Percentiles rank a stretch among this genome's conserved stretches.
phyloP scores from a whole-genome alignment of 2,113 vertebrate genomes.

The Hippocampus abdominalis region DNA sequence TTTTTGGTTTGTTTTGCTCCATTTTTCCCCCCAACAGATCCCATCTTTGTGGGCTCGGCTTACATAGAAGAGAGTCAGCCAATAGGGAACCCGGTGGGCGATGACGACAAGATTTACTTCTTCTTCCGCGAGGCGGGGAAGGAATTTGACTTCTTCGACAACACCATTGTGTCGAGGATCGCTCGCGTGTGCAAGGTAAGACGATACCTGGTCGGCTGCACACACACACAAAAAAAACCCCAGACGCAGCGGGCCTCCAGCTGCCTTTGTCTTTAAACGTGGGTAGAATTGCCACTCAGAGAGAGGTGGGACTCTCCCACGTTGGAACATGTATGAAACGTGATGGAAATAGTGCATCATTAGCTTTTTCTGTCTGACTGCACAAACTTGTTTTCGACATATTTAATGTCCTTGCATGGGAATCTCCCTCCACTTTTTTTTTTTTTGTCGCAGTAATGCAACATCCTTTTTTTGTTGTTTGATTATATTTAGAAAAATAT shows the following conservation, averaged over 20 bases:
- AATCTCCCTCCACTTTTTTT: slow-evolving; percentile 30
- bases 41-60: slow-evolving; percentile 86
- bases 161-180: slow-evolving; percentile 87
- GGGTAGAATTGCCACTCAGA: slow-evolving; percentile 22
- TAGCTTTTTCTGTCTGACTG: slow-evolving; percentile 27
- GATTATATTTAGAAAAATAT: too few relatives aligned
- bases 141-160: slow-evolving; percentile 93
- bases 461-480: too few relatives aligned
- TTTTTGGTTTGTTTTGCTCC: slow-evolving; percentile 7
- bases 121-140: slow-evolving; percentile 94
- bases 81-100: slow-evolving; percentile 64
- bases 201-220: slow-evolving; percentile 15
- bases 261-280: slow-evolving; percentile 41
- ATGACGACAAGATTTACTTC: slow-evolving; percentile 93
- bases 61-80: slow-evolving; percentile 83
- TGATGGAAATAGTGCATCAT: slow-evolving; percentile 20
- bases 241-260: slow-evolving; percentile 5
- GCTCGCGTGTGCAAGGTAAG: slow-evolving; percentile 92
- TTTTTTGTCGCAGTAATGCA: slow-evolving; percentile 28
- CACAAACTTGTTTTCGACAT: slow-evolving; percentile 54
- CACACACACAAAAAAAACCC: slow-evolving; percentile 13
- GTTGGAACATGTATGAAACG: slow-evolving; percentile 23
- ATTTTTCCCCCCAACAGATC: slow-evolving; percentile 70
- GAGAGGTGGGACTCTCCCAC: slow-evolving; percentile 20
- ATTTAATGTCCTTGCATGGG: slow-evolving; percentile 40